A percentile compares a stretch with the other conserved stretches of the same genome.
phyloP scores from a whole-genome alignment of 2,113 vertebrate species.

The Aegypius monachus region DNA sequence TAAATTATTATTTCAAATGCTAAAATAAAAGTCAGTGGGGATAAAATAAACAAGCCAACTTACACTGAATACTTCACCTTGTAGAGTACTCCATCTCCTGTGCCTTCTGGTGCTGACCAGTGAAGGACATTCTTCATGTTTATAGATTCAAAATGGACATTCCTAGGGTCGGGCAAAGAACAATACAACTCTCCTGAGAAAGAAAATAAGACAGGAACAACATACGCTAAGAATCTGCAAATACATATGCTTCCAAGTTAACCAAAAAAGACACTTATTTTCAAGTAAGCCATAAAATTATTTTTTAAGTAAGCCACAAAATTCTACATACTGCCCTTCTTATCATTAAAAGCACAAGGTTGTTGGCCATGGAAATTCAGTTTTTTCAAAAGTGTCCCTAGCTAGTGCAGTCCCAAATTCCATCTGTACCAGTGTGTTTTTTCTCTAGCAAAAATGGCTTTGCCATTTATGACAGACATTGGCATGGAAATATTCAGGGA shows the following conservation, averaged over 20 bases:
- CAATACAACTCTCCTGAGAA: constrained; percentile 63
- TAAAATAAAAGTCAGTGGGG: neutral
- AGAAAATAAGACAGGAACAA: constrained; percentile 35
- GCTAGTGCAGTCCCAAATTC: neutral
- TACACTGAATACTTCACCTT: constrained; percentile 88
- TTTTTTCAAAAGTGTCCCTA: neutral
- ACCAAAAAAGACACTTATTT: neutral
- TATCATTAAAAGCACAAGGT: neutral
- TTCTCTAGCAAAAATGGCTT: neutral
- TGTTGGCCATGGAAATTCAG: neutral
- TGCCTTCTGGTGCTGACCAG: constrained; percentile 78
- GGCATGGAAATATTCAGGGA: neutral
- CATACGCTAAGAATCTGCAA: neutral
- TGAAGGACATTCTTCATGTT: constrained; percentile 86
- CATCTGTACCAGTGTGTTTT: fast-evolving
- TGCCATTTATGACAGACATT: neutral
- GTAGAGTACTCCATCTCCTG: constrained; percentile 65
- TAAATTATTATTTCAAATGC: neutral
- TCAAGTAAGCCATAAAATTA: neutral
- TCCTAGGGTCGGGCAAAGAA: constrained; percentile 71
- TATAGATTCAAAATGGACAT: constrained; percentile 80
- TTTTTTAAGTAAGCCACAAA: neutral
- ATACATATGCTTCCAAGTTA: neutral
- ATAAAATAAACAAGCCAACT: constrained; percentile 58
- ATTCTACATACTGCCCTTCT: neutral